Percentiles rank a stretch among this genome's conserved stretches.
Conservation (phyloP, 2,888 invertebrate genomes). For the Drosophila helvetica region DNA sequence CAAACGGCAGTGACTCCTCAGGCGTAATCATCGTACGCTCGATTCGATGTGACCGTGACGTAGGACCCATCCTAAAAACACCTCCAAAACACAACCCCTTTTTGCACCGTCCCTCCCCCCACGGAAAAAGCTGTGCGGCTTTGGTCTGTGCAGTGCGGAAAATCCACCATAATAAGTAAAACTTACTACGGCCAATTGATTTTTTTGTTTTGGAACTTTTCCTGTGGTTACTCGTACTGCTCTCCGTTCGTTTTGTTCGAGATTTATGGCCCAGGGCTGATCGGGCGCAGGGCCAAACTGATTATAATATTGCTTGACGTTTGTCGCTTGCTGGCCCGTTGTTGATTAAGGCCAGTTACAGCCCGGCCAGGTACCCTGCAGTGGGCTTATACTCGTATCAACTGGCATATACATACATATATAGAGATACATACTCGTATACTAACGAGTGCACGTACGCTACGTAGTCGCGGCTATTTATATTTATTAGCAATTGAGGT, state of each 20-base stretch:
- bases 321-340: slow-evolving; percentile 20
- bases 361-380: slow-evolving; percentile 12
- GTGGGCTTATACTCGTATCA: slow-evolving; percentile 12
- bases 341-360: slow-evolving; percentile 42
- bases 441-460: no score
- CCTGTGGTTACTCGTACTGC: neutral
- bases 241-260: slow-evolving; percentile 28
- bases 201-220: slow-evolving; percentile 18
- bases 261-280: slow-evolving; percentile 64
- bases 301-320: slow-evolving; percentile 61
- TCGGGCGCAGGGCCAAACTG: slow-evolving; percentile 45
- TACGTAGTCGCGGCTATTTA: slow-evolving; percentile 19
- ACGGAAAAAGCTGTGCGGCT: neutral
- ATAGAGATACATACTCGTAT: neutral
- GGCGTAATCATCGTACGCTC: slow-evolving; percentile 17
- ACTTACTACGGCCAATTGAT: slow-evolving; percentile 56
- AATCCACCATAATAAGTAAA: slow-evolving; percentile 47
- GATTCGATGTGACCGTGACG: slow-evolving; percentile 27
- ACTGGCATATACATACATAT: slow-evolving; percentile 6
- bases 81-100: neutral
- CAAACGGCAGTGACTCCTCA: slow-evolving; percentile 10
- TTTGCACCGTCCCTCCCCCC: no score
- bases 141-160: slow-evolving; percentile 10
- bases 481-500: slow-evolving; percentile 45
- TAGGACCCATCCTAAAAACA: neutral